These are phyloP conservation scores for Trilocha varians DNA, from an alignment of 2,888 invertebrate genomes.

Conservation along the genomic window DNA sequence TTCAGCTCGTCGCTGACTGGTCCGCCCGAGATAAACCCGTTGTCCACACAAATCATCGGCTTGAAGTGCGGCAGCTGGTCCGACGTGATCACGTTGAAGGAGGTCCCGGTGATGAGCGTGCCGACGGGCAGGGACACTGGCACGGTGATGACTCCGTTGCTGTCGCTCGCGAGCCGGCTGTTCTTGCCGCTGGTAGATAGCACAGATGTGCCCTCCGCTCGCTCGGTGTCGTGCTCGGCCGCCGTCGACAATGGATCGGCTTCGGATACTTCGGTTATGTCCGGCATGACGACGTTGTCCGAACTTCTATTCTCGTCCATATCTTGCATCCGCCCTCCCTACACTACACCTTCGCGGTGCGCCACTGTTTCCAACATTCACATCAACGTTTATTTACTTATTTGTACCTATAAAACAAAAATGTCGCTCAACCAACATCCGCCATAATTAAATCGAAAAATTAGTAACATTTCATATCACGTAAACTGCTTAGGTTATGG, in stretches of 20 bases:
- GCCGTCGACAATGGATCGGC: conserved; percentile 74
- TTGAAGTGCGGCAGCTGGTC: conserved; percentile 89
- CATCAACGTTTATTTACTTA: conserved; percentile 20
- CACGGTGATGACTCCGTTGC: conserved; percentile 64
- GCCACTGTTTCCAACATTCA: conserved; percentile 25
- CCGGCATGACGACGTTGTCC: conserved; percentile 80
- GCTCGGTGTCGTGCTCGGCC: conserved; percentile 75
- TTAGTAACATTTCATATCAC: conserved; percentile 31
- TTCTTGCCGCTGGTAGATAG: conserved; percentile 42
- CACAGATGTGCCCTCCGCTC: conserved; percentile 58
- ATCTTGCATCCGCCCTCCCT: conserved; percentile 42
- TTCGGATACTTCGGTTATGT: conserved; percentile 78
- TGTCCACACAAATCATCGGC: conserved; percentile 89
- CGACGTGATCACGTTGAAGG: conserved; percentile 89
- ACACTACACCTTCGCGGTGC: conserved; percentile 29
- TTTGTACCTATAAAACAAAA: conserved; percentile 15
- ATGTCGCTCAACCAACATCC: conserved; percentile 30
- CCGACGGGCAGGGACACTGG: conserved; percentile 84
- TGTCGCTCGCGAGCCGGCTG: conserved; percentile 41
- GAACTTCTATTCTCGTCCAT: conserved; percentile 67
- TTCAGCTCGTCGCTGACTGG: conserved; percentile 79
- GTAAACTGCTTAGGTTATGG: conserved; percentile 29
- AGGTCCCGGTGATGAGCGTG: conserved; percentile 84
- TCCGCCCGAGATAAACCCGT: conserved; percentile 82
- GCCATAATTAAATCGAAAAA: conserved; percentile 46